Evolutionary conservation across 2,888 invertebrate genomes (phyloP), one percentile per base, ranked within the genome.

Genomic region (Icerya purchasi): DNA sequence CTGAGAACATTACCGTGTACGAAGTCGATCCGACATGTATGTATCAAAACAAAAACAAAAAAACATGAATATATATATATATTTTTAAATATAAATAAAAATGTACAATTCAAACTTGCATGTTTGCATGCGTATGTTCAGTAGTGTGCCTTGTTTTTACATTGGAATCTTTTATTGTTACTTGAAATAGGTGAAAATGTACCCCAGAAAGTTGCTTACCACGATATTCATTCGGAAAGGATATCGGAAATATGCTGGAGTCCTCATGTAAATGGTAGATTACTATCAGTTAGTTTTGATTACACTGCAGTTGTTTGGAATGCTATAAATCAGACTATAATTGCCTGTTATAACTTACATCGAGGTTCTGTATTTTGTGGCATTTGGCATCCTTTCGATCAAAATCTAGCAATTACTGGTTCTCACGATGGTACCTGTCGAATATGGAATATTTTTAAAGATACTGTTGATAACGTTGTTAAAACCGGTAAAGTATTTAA

Each of bases 271-370:
- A 80, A 81, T 60, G 80, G 76, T 1, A 71, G 74, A 54, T 71
- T 90, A 53, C 75, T 82, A 3, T 80, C 85, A 2, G 79, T 80
- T 0, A 81, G 84, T 1, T 82, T 80, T 62, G 86, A 87, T 69
- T 72, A 75, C 22, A 78, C 80, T 25, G 80, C 80, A 22, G 77
- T 83, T 72, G 85, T 83, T 19, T 83, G 82, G 82, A 77, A 82
- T 70, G 76, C 80, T 14, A 69, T 72, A 54, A 73, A 71, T 3
- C 74, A 76, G 65, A 71, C 72, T 54, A 63, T 81, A 65, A 64
- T 81, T 57, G 77, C 78, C 1, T 77, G 82, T 58, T 85, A 77
- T 71, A 69, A 70, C 14, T 78, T 76, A 2, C 82, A 82, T 68
- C 64, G 67, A 56, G 74, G 73, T 57, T 71, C 77, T 36, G 69